Percentiles rank a stretch among this genome's conserved stretches.
Conservation (phyloP, 2,888 invertebrate genomes). For the Electrophaes corylata region DNA sequence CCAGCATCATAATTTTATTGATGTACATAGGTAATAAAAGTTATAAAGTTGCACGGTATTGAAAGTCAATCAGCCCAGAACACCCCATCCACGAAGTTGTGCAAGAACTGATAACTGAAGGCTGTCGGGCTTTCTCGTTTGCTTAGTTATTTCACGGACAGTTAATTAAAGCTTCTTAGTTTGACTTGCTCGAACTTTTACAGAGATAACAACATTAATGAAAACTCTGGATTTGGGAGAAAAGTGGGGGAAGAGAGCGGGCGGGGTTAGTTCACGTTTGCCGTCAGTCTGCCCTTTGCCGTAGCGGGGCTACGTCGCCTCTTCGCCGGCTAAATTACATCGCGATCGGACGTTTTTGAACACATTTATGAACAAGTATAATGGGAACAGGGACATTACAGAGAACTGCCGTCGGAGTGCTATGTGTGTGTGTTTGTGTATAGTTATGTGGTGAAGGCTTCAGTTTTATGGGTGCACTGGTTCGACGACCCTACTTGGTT, state of each 20-base stretch:
- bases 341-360: constrained; percentile 56
- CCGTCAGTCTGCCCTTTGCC: constrained; percentile 69
- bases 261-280: constrained; percentile 60
- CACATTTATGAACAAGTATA: constrained; percentile 27
- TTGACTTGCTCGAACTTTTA: constrained; percentile 77
- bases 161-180: constrained; percentile 80
- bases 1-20: neutral
- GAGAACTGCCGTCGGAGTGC: constrained; percentile 53
- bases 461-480: constrained; percentile 74
- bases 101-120: constrained; percentile 51
- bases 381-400: constrained; percentile 42
- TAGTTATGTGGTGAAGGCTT: constrained; percentile 61
- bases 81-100: constrained; percentile 49
- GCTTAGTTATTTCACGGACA: constrained; percentile 74
- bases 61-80: constrained; percentile 54
- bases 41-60: constrained; percentile 29
- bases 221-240: constrained; percentile 79
- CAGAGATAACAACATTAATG: constrained; percentile 82
- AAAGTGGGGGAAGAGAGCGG: constrained; percentile 63
- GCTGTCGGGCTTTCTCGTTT: constrained; percentile 56
- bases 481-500: constrained; percentile 61
- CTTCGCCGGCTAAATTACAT: constrained; percentile 36
- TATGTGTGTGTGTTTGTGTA: constrained; percentile 67
- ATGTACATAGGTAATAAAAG: neutral
- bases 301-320: constrained; percentile 47